These are phyloP conservation scores for Chunga burmeisteri DNA, from an alignment of 2,113 vertebrate species.

Conservation along the genomic window DNA sequence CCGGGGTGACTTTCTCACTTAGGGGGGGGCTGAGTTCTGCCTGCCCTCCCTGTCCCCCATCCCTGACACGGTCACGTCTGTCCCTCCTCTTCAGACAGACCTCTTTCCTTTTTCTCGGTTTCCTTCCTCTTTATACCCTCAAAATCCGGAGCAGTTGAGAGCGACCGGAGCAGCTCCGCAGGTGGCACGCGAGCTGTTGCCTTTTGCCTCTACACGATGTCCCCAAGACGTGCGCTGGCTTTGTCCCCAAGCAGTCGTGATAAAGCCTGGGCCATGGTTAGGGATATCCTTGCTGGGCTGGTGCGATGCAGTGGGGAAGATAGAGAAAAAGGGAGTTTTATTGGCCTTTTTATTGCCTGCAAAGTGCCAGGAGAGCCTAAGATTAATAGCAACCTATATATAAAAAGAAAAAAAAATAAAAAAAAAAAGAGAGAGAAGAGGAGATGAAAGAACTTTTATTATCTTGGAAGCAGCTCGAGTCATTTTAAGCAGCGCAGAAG, in stretches of 20 bases:
- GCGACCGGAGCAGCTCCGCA: not conserved
- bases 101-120: not conserved
- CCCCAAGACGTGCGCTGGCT: not conserved
- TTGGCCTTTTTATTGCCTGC: not conserved
- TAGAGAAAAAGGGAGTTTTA: not conserved
- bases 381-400: not conserved
- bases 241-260: not conserved
- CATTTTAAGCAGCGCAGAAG: not conserved
- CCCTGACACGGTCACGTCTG: not conserved
- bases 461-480: not conserved
- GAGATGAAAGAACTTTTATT: not conserved
- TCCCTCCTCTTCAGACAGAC: not conserved
- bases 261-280: rapidly evolving
- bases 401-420: not conserved
- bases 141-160: not conserved
- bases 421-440: not conserved
- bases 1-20: not conserved
- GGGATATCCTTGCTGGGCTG: not conserved
- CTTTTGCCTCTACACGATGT: rapidly evolving
- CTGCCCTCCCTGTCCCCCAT: not conserved
- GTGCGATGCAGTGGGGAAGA: not conserved
- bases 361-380: not conserved
- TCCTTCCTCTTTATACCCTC: not conserved
- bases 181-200: not conserved
- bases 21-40: not conserved